Base-by-base conservation (phyloP, 1,140 invertebrate genomes). In the Hormaphis cornu region DNA sequence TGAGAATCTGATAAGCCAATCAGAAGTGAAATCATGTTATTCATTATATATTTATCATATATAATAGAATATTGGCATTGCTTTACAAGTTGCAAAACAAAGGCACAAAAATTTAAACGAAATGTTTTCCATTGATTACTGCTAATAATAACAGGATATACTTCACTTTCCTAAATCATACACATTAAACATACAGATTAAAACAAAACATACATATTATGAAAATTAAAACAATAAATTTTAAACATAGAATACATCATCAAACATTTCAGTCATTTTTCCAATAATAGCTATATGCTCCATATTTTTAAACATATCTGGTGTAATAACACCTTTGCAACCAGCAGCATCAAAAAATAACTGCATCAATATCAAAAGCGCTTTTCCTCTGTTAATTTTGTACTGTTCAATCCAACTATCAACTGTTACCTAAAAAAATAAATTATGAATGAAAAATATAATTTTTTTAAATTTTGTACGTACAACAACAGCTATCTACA, bases 341-440 rank as follows among this genome's bases (percentile, higher is more conserved):
- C 97, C 97, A 66, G 95, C 94, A 22, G 90, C 90, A 77, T 95
- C 93, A 50, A 99, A 95, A 74, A 99, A 98, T 80, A 99, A 98
- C 79, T 99, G 96, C 87, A 98, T 97, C 37, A 99, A 78, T 73
- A 95, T 88, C 3, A 98, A 85, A 4, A 99, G 81, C 0, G 95
- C 96, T 69, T 86, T 85, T 77, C 98, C 95, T 33, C 91, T 83
- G 77, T 93, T 89, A 6, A 83, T 83, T 78, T 98, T 98, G 78
- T 99, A 99, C 44, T 90, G 88, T 77, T 97, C 94, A 76, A 99
- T 98, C 97, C 97, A 99, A 75, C 98, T 93, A 81, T 99, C 97
- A 14, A 98, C 93, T 70, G 98, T 89, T 76, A 85, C 88, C 86
- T 95, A 74, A 50, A 20, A 33, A 2, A 80, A 77, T 53, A 70